Base-by-base conservation (phyloP, 2,113 vertebrate species). In the Neolamprologus kungweensis region DNA sequence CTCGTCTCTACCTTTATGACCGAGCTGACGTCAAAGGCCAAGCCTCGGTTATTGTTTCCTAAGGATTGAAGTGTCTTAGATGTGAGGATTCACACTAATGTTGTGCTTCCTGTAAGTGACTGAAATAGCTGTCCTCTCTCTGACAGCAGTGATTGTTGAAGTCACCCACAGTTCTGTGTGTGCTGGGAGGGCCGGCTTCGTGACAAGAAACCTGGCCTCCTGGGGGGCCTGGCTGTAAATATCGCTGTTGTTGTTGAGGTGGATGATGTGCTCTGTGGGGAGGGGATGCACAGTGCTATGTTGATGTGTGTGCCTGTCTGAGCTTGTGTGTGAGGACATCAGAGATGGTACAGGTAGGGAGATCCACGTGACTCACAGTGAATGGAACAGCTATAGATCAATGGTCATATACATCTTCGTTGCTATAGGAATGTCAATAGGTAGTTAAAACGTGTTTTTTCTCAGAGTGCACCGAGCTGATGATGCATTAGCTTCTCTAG, bases 21-120 rank as follows among this genome's bases (percentile, higher is more conserved):
- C 50, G 8, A 6, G 7, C 79, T 95, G 94, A 94, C 93, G 88
- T 94, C 94, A 94, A 91, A 91, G 89, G 55, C 86, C 71, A 4
- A 60, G 40, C 75, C 68, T 85, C 45, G 54, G 84, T 91, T 93
- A 86, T 93, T 92, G 92, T 94, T 89, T 89, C 89, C 50, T 6
- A 7, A 89, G 86, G 88, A 89, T 14, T 83, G 83, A 88, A 87
- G 82, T 57, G 83, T 65, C 87, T 88, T 80, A 23, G 63, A 93
- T 28, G 75, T 31, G 5, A 7, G 79, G 81, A 91, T 87, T 93
- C 92, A 91, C 87, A 91, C 85, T 88, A 88, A 90, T 35, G 28
- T 16, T 17, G 37, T 11, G 21, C 87, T 93, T 95, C 94, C 94
- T 93, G 92, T 88, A 37, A 8, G 80, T 16, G 90, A 90, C 92